Conservation (phyloP, 2,888 invertebrate genomes). For the Nephrotoma appendiculata region DNA sequence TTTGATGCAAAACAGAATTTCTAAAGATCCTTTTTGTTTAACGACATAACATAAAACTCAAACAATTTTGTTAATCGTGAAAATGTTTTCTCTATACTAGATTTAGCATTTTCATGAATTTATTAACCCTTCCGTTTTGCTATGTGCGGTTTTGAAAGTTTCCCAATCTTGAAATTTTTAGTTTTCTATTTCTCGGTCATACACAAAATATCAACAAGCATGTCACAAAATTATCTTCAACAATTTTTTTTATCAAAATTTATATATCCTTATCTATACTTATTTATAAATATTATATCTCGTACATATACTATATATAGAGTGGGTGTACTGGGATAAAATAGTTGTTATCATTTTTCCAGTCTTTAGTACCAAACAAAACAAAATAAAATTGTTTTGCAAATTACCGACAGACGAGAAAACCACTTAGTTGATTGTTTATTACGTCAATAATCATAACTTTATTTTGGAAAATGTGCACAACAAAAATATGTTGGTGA, state of each 20-base stretch:
- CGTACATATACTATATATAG: neutral
- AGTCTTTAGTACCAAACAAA: neutral
- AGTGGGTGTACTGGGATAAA: neutral
- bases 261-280: neutral
- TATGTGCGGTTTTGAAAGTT: neutral
- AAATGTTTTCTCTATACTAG: neutral
- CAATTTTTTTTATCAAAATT: neutral
- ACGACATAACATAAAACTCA: neutral
- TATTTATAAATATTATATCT: neutral
- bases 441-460: neutral
- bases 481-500: neutral
- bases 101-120: neutral
- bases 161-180: neutral
- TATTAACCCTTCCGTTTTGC: neutral
- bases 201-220: neutral
- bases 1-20: neutral
- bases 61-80: neutral
- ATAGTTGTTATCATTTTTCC: neutral
- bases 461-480: neutral
- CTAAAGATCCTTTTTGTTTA: neutral
- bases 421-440: neutral
- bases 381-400: neutral
- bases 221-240: neutral
- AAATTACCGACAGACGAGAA: neutral
- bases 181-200: neutral